These are phyloP conservation scores for Coturnix japonica DNA, from an alignment of 2,113 vertebrate genomes.

Conservation along the genomic window DNA sequence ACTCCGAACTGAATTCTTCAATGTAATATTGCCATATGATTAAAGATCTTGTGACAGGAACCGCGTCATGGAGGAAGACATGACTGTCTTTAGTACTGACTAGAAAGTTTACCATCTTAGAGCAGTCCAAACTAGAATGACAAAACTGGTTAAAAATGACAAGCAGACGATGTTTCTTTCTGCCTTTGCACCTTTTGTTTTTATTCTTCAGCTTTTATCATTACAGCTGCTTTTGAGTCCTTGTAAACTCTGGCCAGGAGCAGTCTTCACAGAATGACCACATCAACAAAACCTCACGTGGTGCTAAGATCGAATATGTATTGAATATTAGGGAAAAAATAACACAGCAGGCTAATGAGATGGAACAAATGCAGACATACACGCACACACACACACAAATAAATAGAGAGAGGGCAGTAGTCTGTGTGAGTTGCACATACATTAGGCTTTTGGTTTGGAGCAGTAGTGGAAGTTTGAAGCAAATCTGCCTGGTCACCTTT, in stretches of 20 bases:
- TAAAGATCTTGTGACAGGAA: background rate
- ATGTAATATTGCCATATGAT: background rate
- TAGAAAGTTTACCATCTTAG: background rate
- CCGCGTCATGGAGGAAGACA: background rate
- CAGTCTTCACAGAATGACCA: background rate
- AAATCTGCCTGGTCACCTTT: background rate
- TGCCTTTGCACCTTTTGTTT: background rate
- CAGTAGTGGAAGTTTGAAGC: background rate
- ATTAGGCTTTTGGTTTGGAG: background rate
- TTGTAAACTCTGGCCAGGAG: background rate
- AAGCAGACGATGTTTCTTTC: background rate
- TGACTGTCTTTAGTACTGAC: background rate
- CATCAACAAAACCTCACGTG: background rate
- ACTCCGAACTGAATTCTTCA: background rate
- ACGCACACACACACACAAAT: background rate
- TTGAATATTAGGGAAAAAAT: background rate
- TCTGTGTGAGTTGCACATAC: background rate
- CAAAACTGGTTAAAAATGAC: background rate
- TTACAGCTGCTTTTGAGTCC: background rate
- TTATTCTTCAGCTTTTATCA: background rate
- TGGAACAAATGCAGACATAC: background rate
- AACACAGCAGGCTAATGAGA: background rate
- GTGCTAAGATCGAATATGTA: background rate
- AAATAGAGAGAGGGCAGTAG: background rate
- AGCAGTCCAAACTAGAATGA: background rate